phyloP scores from a whole-genome alignment of 2,888 invertebrate species.

The Taenaris catops region DNA sequence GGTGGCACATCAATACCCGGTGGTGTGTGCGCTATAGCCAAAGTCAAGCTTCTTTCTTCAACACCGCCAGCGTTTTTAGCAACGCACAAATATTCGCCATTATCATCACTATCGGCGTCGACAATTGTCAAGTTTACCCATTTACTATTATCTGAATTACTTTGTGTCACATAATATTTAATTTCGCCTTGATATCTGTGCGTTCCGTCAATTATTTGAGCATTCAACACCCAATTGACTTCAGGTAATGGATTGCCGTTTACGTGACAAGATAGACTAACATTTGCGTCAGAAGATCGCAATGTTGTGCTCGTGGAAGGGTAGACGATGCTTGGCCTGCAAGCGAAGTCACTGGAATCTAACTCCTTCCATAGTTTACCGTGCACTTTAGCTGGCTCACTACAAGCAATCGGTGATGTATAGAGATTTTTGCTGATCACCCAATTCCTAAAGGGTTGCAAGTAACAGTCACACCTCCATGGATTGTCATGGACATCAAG shows the following conservation, averaged over 20 bases:
- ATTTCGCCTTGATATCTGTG: conserved; percentile 69
- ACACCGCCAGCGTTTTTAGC: conserved; percentile 91
- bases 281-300: conserved; percentile 82
- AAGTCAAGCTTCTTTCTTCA: conserved; percentile 86
- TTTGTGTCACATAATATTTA: conserved; percentile 63
- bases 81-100: conserved; percentile 88
- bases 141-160: conserved; percentile 54
- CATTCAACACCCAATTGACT: conserved; percentile 86
- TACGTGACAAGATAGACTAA: conserved; percentile 87
- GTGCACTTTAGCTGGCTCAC: conserved; percentile 83
- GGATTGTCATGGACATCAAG: conserved; percentile 89
- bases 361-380: conserved; percentile 87
- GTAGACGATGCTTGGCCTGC: conserved; percentile 86
- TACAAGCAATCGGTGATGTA: conserved; percentile 86
- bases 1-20: conserved; percentile 65
- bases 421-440: conserved; percentile 86
- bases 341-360: conserved; percentile 88
- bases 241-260: conserved; percentile 88
- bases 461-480: conserved; percentile 93
- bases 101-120: conserved; percentile 81
- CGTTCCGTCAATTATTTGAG: conserved; percentile 78
- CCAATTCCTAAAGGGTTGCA: conserved; percentile 89
- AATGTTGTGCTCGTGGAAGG: conserved; percentile 80
- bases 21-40: conserved; percentile 69
- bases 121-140: conserved; percentile 86